A percentile compares a stretch with the other conserved stretches of the same genome.
These are phyloP conservation scores for Diachrysia chrysitis DNA, from an alignment of 2,888 invertebrate species.

Conservation along the genomic window DNA sequence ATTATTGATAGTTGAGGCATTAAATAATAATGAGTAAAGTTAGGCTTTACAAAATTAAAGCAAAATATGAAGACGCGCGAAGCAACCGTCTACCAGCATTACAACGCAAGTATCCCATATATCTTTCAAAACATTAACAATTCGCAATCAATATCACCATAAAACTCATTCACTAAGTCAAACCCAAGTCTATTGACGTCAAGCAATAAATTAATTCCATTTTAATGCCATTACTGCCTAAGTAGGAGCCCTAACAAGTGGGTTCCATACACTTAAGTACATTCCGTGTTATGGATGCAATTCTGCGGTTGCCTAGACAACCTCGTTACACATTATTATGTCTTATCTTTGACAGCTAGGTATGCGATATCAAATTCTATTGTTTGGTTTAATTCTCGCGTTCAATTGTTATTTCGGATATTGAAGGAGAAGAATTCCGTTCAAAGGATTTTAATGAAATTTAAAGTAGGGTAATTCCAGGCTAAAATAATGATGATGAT, in stretches of 20 bases:
- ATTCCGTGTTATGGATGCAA: conserved; percentile 33
- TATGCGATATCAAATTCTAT: conserved; percentile 50
- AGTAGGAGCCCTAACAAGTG: conserved; percentile 40
- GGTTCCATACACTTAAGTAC: conserved; percentile 30
- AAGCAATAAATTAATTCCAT: not conserved
- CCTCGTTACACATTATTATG: conserved; percentile 55
- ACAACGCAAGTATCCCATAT: not conserved
- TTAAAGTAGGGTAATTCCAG: too few relatives aligned
- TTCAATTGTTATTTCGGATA: conserved; percentile 19
- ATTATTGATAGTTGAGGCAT: too few relatives aligned
- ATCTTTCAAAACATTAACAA: not conserved
- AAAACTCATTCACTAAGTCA: not conserved
- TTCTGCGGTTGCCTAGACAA: conserved; percentile 41
- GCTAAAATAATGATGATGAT: too few relatives aligned
- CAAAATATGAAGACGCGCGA: too few relatives aligned
- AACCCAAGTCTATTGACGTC: not conserved
- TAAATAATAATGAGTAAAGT: too few relatives aligned
- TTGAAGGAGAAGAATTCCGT: too few relatives aligned
- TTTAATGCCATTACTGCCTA: not conserved
- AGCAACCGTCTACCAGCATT: too few relatives aligned
- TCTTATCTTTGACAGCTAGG: conserved; percentile 47
- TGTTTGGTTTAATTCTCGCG: conserved; percentile 42
- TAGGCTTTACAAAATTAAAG: too few relatives aligned
- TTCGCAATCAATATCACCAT: not conserved
- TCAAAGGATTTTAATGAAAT: not conserved